Conservation (phyloP, 2,113 vertebrate genomes). For the Leuciscus idus region DNA sequence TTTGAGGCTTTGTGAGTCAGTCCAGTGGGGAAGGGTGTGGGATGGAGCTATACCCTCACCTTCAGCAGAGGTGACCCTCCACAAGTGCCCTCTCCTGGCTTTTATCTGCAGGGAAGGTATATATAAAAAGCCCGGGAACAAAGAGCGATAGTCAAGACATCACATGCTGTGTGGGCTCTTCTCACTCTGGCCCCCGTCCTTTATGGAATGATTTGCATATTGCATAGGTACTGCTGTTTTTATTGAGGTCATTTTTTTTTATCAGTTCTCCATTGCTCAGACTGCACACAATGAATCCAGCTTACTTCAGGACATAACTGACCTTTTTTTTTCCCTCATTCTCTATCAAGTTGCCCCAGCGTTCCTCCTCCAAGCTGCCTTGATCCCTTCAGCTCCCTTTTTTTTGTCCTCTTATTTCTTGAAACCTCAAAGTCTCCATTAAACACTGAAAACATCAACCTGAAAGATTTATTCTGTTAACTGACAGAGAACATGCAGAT, state of each 20-base stretch:
- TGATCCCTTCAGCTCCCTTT: not conserved
- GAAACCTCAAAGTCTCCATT: constrained; percentile 11
- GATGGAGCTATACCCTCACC: constrained; percentile 50
- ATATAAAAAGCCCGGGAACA: constrained; percentile 70
- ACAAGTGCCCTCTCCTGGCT: constrained; percentile 58
- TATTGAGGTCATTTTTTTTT: constrained; percentile 71
- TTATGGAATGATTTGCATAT: constrained; percentile 75
- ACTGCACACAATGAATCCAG: constrained; percentile 69
- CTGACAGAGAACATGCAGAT: not conserved
- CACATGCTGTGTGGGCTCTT: constrained; percentile 60
- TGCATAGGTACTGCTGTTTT: constrained; percentile 70
- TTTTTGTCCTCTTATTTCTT: constrained; percentile 22
- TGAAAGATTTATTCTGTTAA: not conserved
- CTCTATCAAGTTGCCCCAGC: constrained; percentile 64
- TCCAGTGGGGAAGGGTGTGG: constrained; percentile 43
- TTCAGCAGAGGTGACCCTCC: constrained; percentile 60
- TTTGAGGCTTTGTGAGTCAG: constrained; percentile 31
- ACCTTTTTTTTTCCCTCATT: constrained; percentile 65
- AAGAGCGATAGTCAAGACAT: constrained; percentile 70
- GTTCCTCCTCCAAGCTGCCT: constrained; percentile 17
- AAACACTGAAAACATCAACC: constrained; percentile 19
- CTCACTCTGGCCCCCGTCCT: constrained; percentile 57
- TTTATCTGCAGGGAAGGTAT: constrained; percentile 68
- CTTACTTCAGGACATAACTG: constrained; percentile 69
- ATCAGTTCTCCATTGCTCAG: constrained; percentile 57